These are phyloP conservation scores for Alethe castanea DNA, from an alignment of 2,113 vertebrate species.

Conservation along the genomic window DNA sequence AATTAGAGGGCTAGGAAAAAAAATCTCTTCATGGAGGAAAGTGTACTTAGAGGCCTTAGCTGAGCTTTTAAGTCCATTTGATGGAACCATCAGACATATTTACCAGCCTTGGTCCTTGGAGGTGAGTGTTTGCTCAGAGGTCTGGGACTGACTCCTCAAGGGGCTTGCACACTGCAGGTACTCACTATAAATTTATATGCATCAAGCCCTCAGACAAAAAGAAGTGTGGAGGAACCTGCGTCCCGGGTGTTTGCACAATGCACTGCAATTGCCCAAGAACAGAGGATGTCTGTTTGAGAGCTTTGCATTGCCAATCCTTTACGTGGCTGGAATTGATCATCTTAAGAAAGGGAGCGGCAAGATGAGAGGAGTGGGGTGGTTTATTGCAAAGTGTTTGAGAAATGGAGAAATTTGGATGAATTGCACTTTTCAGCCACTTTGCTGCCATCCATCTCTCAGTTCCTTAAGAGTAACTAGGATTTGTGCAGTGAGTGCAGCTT, in stretches of 20 bases:
- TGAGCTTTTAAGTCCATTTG: conserved; percentile 43
- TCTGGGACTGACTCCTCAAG: conserved; percentile 26
- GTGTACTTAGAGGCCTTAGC: conserved; percentile 4
- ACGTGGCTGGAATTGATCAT: neutral
- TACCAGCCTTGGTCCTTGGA: neutral
- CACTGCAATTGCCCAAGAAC: neutral
- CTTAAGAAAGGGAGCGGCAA: neutral
- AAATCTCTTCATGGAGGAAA: neutral
- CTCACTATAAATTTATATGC: conserved; percentile 41
- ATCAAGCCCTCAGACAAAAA: conserved; percentile 17
- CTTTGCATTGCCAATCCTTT: neutral
- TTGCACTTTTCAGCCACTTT: neutral
- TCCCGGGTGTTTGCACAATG: neutral
- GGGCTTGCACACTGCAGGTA: conserved; percentile 29
- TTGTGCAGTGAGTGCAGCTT: conserved; percentile 35
- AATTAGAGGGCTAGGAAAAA: neutral
- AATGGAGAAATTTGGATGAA: neutral
- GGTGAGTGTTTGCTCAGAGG: conserved; percentile 54
- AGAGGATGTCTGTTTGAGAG: conserved; percentile 25
- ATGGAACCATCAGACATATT: conserved; percentile 17
- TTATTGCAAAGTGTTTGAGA: conserved; percentile 26
- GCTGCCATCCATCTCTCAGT: neutral
- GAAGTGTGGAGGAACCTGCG: neutral
- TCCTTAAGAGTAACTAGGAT: neutral
- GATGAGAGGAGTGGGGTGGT: neutral